A percentile compares a stretch with the other conserved stretches of the same genome.
These are phyloP conservation scores for Anisognathus igniventris DNA, from an alignment of 2,797 vertebrate species.

Conservation along the genomic window DNA sequence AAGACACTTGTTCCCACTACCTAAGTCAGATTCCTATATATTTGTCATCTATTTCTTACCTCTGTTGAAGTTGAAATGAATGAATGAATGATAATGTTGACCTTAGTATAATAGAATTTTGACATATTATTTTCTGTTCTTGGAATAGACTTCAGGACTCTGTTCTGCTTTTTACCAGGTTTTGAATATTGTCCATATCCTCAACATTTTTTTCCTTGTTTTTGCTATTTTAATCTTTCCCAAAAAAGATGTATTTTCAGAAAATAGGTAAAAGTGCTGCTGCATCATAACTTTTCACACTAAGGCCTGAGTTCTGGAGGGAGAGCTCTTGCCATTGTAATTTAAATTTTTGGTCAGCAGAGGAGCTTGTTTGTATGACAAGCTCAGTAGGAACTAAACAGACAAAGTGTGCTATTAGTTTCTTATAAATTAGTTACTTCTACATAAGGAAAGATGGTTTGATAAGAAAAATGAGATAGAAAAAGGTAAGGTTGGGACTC, in stretches of 20 bases:
- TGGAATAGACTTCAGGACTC: constrained; percentile 29
- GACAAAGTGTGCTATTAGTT: neutral
- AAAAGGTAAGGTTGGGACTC: neutral
- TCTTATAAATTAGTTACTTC: neutral
- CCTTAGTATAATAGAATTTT: constrained; percentile 14
- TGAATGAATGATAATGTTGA: constrained; percentile 27
- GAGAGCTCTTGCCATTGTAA: neutral
- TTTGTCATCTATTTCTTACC: neutral
- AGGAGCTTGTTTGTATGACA: neutral
- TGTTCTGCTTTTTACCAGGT: constrained; percentile 56
- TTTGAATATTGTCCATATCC: constrained; percentile 54
- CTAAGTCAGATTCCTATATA: neutral
- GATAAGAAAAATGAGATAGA: neutral
- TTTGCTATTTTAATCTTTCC: constrained; percentile 1
- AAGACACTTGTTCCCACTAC: neutral
- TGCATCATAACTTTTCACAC: neutral
- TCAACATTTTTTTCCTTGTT: neutral
- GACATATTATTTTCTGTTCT: constrained; percentile 35
- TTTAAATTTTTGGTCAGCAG: neutral
- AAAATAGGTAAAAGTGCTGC: neutral
- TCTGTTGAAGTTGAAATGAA: neutral
- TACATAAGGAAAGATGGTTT: neutral
- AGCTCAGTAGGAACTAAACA: neutral
- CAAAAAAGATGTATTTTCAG: constrained; percentile 18
- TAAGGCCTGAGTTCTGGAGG: neutral